Evolutionary conservation across 2,888 invertebrate species (phyloP).

Genomic region (Lepeophtheirus nordmannii): DNA sequence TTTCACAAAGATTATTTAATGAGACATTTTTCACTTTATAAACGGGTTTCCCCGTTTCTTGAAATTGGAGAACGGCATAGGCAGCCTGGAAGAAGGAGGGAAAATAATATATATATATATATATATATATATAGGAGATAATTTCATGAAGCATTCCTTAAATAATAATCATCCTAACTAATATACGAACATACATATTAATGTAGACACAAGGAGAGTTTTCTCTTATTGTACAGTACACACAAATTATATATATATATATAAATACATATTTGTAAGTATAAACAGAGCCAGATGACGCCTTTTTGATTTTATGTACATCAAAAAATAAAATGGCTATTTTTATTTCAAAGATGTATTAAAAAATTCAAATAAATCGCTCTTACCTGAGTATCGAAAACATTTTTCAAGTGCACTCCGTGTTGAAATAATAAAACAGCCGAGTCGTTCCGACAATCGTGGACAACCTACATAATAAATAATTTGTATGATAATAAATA

Average conservation of each 20-base stretch:
- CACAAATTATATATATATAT: no score
- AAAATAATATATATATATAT: not conserved
- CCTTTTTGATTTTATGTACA: not conserved
- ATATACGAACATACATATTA: no score
- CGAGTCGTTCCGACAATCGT: constrained; percentile 81
- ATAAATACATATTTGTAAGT: no score
- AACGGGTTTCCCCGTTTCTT: constrained; percentile 73
- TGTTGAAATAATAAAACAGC: constrained; percentile 71
- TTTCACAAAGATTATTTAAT: constrained; percentile 73
- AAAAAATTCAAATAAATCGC: not conserved
- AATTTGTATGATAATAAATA: constrained; percentile 28
- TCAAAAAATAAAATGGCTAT: not conserved
- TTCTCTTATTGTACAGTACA: no score
- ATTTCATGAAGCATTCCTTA: no score
- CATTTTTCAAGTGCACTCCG: constrained; percentile 61
- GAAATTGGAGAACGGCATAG: constrained; percentile 75
- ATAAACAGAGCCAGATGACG: not conserved
- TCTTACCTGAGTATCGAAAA: constrained; percentile 71
- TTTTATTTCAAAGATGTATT: not conserved
- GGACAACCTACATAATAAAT: no score
- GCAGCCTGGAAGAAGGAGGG: constrained; percentile 45
- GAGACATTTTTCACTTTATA: constrained; percentile 88
- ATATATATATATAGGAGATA: not conserved
- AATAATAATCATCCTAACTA: no score
- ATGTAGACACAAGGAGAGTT: no score